Evolutionary conservation across 2,113 vertebrate genomes (phyloP), one percentile per base, ranked within the genome.

Genomic region (Dromaius novaehollandiae): DNA sequence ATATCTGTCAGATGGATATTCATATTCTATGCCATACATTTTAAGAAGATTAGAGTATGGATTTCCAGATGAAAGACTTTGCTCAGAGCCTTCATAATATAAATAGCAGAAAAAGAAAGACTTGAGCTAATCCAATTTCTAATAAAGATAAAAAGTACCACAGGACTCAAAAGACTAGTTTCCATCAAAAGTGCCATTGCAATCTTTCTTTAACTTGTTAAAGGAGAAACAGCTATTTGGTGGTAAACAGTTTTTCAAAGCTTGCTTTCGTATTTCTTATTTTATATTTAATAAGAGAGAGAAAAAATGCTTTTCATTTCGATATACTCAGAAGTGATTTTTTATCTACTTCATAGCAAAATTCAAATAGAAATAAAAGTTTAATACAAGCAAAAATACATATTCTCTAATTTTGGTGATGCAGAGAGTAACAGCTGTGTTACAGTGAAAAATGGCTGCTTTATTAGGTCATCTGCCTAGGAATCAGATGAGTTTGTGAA

Each of bases 21-120:
- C 80, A 93, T 85, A 92, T 73, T 60, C 21, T 64, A 56, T 60
- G 91, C 77, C 60, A 32, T 69, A 85, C 87, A 93, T 96, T 92
- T 95, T 95, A 96, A 97, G 93, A 65, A 96, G 81, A 81, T 92
- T 88, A 19, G 53, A 79, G 87, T 95, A 61, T 93, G 95, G 83
- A 93, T 93, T 95, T 95, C 69, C 63, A 93, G 89, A 95, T 97
- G 91, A 95, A 97, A 96, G 96, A 36, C 74, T 94, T 89, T 44
- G 26, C 82, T 89, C 89, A 68, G 61, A 58, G 88, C 96, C 81
- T 93, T 94, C 93, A 86, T 95, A 94, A 96, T 86, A 94, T 75
- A 97, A 96, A 92, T 93, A 69, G 42, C 21, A 70, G 36, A 48
- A 76, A 89, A 78, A 60, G 73, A 66, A 61, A 73, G 70, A 75